Conservation (phyloP, 1,140 invertebrate genomes). For the Theocolax elegans region DNA sequence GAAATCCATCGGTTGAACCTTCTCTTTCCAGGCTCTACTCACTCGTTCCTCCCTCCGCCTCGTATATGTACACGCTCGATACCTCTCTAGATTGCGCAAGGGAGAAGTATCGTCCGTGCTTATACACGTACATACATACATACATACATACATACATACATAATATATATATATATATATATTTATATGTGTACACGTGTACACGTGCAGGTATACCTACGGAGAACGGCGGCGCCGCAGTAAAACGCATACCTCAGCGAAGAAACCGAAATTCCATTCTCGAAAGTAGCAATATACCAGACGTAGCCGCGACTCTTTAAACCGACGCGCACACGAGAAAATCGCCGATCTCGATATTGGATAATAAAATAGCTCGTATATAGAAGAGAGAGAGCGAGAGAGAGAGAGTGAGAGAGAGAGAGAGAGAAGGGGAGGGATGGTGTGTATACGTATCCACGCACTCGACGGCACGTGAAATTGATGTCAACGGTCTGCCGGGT, state of each 20-base stretch:
- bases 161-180: no score
- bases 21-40: not conserved
- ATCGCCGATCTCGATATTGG: conserved; percentile 17
- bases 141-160: not conserved
- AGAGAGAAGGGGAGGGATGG: no score
- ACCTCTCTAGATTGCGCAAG: no score
- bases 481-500: not conserved
- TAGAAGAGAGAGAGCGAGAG: not conserved
- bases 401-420: no score
- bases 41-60: not conserved
- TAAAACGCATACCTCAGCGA: not conserved
- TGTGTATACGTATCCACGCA: not conserved
- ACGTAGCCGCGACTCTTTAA: not conserved
- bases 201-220: not conserved
- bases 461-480: conserved; percentile 8
- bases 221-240: not conserved
- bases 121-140: not conserved
- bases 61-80: no score
- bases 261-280: conserved; percentile 12
- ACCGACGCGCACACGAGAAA: no score
- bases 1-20: not conserved
- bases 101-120: no score
- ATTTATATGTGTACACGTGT: no score
- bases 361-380: conserved; percentile 32
- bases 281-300: conserved; percentile 12